A percentile compares a stretch with the other conserved stretches of the same genome.
These are phyloP conservation scores for Brachionus koreanus DNA, from an alignment of 1,140 invertebrate species.

Conservation along the genomic window DNA sequence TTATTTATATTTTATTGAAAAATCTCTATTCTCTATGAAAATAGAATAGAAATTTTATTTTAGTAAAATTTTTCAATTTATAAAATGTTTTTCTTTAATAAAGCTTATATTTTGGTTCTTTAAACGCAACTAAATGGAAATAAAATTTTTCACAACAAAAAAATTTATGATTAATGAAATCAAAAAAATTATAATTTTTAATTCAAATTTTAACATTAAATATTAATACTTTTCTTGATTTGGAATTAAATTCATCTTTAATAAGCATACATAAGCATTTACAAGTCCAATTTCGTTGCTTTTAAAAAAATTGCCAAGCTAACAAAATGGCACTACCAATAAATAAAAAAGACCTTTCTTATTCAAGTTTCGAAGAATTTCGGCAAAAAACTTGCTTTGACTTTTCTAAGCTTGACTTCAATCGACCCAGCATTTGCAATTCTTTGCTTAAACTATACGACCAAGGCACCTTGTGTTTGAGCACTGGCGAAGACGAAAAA, in stretches of 20 bases:
- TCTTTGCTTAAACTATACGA: conserved; percentile 28
- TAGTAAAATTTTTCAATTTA: too few relatives aligned
- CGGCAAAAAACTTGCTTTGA: background rate
- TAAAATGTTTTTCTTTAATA: too few relatives aligned
- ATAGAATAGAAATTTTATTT: too few relatives aligned
- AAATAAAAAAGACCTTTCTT: conserved; percentile 33
- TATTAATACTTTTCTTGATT: too few relatives aligned
- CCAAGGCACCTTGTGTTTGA: background rate
- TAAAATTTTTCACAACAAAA: too few relatives aligned
- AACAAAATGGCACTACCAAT: background rate
- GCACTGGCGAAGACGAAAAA: conserved; percentile 5
- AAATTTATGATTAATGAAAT: background rate
- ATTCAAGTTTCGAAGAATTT: conserved; percentile 33
- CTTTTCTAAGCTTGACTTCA: conserved; percentile 30
- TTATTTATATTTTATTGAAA: too few relatives aligned
- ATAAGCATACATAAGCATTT: background rate
- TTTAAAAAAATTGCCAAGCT: background rate
- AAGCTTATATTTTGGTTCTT: too few relatives aligned
- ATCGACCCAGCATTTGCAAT: conserved; percentile 15
- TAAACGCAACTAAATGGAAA: too few relatives aligned
- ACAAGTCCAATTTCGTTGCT: background rate
- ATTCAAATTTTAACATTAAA: too few relatives aligned
- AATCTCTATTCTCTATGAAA: too few relatives aligned
- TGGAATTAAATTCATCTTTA: background rate
- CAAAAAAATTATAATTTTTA: background rate